A percentile compares a stretch with the other conserved stretches of the same genome.
Conservation (phyloP, 2,888 invertebrate genomes). For the Odontocerum albicorne region DNA sequence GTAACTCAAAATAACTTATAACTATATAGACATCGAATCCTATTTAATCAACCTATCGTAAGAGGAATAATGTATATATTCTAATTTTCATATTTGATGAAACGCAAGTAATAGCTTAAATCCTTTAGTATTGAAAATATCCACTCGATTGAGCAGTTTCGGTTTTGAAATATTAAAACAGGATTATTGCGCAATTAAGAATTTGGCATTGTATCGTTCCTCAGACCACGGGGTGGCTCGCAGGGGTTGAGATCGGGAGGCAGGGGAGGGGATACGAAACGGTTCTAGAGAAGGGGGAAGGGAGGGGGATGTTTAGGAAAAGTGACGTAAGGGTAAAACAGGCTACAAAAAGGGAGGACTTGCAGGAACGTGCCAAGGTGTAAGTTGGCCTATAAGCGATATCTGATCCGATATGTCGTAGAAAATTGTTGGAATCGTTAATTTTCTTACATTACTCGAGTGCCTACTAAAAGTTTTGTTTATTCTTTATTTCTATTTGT, state of each 20-base stretch:
- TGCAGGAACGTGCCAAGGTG: conserved; percentile 27
- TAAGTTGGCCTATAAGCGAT: too few relatives aligned
- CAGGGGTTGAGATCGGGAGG: conserved; percentile 17
- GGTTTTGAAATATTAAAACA: conserved; percentile 30
- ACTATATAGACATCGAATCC: too few relatives aligned
- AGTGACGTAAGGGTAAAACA: conserved; percentile 35
- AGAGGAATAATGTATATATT: too few relatives aligned
- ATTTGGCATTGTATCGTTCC: conserved; percentile 17
- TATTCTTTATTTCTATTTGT: too few relatives aligned
- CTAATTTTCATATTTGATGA: too few relatives aligned
- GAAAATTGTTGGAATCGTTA: too few relatives aligned
- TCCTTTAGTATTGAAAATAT: conserved; percentile 18
- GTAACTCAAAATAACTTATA: too few relatives aligned
- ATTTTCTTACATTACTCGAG: too few relatives aligned
- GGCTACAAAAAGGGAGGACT: conserved; percentile 29
- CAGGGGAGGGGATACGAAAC: conserved; percentile 33
- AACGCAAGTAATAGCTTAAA: too few relatives aligned
- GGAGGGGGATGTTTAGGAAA: conserved; percentile 24
- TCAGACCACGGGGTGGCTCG: conserved; percentile 15
- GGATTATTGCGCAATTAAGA: conserved; percentile 30
- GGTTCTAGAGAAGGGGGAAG: conserved; percentile 18
- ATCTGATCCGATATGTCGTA: too few relatives aligned
- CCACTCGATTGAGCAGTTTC: conserved; percentile 13
- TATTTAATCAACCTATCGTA: too few relatives aligned
- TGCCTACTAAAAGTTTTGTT: too few relatives aligned